Base-by-base conservation (phyloP, 2,888 invertebrate species). In the Heliothis peltigera region DNA sequence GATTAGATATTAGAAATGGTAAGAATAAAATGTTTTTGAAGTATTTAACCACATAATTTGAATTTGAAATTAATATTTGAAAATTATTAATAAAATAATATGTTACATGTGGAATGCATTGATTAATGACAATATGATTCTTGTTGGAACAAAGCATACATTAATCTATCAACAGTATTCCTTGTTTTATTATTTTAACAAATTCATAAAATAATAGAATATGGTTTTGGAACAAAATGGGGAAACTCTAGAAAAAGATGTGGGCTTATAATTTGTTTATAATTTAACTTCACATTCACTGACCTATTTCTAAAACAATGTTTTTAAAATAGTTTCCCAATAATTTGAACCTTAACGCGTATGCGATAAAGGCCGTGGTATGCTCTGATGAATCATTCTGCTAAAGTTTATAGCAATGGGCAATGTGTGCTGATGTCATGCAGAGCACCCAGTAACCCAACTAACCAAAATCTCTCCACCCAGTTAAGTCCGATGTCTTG, bases 361-460 rank as follows among this genome's bases (percentile, higher is more conserved):
- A 63, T 62, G 56, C 58, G 70, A 60, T 84, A 84, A 67, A 82
- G 81, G 66, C 75, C 70, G 75, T 70, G 63, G 68, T 65, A 65
- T 77, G 69, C 80, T 70, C 72, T 71, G 84, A 89, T 92, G 92
- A 93, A 87, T 93, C 93, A 93, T 87, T 80, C 82, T 84, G 80
- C 82, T 83, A 85, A 85, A 90, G 88, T 91, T 91, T 89, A 91
- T 87, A 90, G 84, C 86, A 86, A 81, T 87, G 82, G 86, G 86
- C 84, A 87, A 84, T 83, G 90, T 83, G 83, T 87, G 91, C 94
- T 94, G 93, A 94, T 94, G 94, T 94, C 93, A 94, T 92, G 84
- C 89, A 82, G 39, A 84, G 83, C 80, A 80, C 82, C 82, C 81
- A 83, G 81, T 76, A 79, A 81, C 72, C 79, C 77, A 79, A 80